Evolutionary conservation across 2,797 vertebrate genomes (phyloP).

Genomic region (Smutsia gigantea): DNA sequence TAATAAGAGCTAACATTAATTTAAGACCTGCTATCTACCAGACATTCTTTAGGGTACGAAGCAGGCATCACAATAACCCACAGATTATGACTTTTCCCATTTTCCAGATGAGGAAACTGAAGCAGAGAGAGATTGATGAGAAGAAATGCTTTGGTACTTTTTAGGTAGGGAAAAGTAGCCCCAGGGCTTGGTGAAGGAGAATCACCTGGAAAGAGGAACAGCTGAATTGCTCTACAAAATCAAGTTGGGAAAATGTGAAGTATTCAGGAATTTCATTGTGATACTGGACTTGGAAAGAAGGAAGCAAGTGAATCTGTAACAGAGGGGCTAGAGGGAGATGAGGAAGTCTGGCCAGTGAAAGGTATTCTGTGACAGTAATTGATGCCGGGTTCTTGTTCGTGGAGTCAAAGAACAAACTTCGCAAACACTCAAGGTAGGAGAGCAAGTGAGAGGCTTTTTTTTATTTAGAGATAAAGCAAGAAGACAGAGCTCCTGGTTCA

Average conservation of each 20-base stretch:
- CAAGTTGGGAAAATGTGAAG: background rate
- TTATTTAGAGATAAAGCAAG: no score
- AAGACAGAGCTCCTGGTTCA: no score
- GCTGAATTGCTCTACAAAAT: background rate
- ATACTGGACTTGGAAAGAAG: background rate
- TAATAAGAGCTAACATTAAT: background rate
- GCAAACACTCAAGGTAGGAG: no score
- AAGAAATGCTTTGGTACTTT: background rate
- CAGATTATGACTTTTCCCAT: background rate
- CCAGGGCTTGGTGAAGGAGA: background rate
- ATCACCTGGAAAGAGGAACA: background rate
- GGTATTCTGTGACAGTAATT: background rate
- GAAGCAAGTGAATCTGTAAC: background rate
- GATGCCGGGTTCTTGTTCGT: no score
- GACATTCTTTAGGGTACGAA: background rate
- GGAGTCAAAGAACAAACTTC: no score
- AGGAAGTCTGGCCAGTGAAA: background rate
- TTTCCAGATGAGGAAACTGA: background rate
- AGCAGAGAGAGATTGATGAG: background rate
- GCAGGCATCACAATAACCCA: background rate
- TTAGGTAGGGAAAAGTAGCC: background rate
- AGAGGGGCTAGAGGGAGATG: background rate
- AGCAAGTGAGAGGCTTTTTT: no score
- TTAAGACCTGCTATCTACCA: background rate
- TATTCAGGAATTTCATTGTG: background rate